phyloP scores from a whole-genome alignment of 2,113 vertebrate species.

The Patagioenas fasciata region DNA sequence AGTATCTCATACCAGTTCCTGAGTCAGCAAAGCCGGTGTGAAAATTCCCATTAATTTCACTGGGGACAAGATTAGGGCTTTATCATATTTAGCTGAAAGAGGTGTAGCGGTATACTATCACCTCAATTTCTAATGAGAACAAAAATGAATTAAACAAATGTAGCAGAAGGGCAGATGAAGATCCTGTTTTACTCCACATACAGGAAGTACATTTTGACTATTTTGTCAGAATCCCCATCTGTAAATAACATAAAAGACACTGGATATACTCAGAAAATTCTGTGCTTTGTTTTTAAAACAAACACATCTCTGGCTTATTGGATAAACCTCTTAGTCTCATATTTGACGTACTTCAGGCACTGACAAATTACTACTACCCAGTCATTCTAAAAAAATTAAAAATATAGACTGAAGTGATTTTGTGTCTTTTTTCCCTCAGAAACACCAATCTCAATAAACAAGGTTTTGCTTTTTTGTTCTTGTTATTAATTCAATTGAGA shows the following conservation, averaged over 20 bases:
- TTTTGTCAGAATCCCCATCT: fast-evolving
- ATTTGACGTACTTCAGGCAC: not conserved
- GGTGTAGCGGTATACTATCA: not conserved
- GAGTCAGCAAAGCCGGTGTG: not conserved
- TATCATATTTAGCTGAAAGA: not conserved
- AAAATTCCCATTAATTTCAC: not conserved
- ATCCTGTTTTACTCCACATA: not conserved
- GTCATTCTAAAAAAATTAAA: not conserved
- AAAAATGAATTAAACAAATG: not conserved
- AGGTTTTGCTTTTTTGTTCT: not conserved
- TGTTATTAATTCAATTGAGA: not conserved
- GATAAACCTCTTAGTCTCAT: not conserved
- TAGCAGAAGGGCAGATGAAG: not conserved
- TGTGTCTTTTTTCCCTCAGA: not conserved
- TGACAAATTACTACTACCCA: not conserved
- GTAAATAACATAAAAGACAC: not conserved
- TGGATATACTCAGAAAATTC: not conserved
- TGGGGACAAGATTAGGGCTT: not conserved
- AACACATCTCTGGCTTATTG: not conserved
- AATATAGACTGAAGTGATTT: not conserved
- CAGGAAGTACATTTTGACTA: not conserved
- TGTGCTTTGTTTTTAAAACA: not conserved
- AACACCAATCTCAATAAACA: not conserved
- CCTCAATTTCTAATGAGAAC: not conserved
- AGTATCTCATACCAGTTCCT: not conserved